Evolutionary conservation across 92 coral and sea anemone species (phyloP).

Genomic region (Actinernus sp.): DNA sequence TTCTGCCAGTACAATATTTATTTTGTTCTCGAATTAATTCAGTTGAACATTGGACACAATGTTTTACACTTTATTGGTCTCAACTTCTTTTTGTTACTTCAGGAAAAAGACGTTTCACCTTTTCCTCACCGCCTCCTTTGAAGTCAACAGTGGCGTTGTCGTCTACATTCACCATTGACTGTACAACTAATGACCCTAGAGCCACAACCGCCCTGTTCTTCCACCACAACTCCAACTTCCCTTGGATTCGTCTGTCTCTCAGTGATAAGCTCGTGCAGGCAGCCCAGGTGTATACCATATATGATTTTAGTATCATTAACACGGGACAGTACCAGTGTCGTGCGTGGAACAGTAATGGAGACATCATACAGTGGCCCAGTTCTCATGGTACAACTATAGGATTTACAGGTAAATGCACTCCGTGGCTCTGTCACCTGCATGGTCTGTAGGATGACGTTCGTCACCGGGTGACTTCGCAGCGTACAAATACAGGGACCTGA

Average conservation of each 20-base stretch:
- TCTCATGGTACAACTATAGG: too few species aligned
- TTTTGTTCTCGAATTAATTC: too few species aligned
- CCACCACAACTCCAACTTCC: not conserved
- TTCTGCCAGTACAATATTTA: too few species aligned
- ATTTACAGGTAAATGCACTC: too few species aligned
- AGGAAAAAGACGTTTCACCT: not conserved
- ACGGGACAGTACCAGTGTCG: slow-evolving; percentile 28
- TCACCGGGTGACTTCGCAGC: too few species aligned
- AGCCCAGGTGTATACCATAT: slow-evolving; percentile 6
- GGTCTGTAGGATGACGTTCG: too few species aligned
- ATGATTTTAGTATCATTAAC: not conserved
- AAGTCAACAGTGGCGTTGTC: slow-evolving; percentile 10
- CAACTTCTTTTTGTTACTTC: not conserved
- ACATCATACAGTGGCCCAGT: not conserved
- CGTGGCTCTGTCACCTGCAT: too few species aligned
- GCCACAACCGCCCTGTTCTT: slow-evolving; percentile 7
- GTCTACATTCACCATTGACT: not conserved
- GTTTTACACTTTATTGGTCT: too few species aligned
- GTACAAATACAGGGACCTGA: too few species aligned
- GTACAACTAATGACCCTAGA: slow-evolving; percentile 19
- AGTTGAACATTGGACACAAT: too few species aligned
- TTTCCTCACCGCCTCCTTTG: not conserved
- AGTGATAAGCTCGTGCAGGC: not conserved
- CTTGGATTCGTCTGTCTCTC: not conserved
- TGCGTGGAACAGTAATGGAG: slow-evolving; percentile 5